A percentile compares a stretch with the other conserved stretches of the same genome.
Evolutionary conservation across 2,113 vertebrate species (phyloP).

Genomic region (Gymnorhina tibicen): DNA sequence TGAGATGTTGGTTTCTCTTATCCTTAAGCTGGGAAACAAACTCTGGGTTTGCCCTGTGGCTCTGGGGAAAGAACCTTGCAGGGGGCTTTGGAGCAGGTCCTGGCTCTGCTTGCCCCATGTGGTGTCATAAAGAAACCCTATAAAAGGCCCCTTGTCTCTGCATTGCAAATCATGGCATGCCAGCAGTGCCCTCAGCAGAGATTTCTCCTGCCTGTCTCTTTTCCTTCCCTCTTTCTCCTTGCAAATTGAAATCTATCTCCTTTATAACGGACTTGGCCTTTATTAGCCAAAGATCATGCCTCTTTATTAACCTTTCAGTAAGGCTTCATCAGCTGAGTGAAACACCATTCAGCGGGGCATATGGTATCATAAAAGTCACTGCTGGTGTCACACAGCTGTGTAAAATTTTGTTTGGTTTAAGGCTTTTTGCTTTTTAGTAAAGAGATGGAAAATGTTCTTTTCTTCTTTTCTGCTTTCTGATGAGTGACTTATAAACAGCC

Average conservation of each 20-base stretch:
- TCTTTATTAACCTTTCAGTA: slow-evolving; percentile 30
- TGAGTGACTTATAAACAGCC: not conserved
- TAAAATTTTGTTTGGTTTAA: not conserved
- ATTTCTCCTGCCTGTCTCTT: not conserved
- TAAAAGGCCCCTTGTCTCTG: not conserved
- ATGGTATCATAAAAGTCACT: not conserved
- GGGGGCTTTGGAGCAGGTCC: not conserved
- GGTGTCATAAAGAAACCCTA: not conserved
- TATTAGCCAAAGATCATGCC: not conserved
- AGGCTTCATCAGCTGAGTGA: not conserved
- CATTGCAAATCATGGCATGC: not conserved
- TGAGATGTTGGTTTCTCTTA: not conserved
- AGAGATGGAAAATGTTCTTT: not conserved
- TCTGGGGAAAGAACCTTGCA: not conserved
- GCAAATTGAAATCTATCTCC: not conserved
- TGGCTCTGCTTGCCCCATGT: not conserved
- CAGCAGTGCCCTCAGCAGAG: not conserved
- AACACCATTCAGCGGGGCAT: not conserved
- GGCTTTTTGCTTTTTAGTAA: not conserved
- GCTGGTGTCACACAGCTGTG: slow-evolving; percentile 3
- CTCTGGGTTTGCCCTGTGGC: not conserved
- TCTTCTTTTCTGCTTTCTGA: slow-evolving; percentile 2
- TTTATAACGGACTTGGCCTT: not conserved
- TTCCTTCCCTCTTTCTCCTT: not conserved
- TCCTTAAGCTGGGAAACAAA: not conserved